Evolutionary conservation across 64 coral and sea anemone genomes (phyloP), one percentile per base, ranked within the genome.

Genomic region (Dendrophyllia cribrosa): DNA sequence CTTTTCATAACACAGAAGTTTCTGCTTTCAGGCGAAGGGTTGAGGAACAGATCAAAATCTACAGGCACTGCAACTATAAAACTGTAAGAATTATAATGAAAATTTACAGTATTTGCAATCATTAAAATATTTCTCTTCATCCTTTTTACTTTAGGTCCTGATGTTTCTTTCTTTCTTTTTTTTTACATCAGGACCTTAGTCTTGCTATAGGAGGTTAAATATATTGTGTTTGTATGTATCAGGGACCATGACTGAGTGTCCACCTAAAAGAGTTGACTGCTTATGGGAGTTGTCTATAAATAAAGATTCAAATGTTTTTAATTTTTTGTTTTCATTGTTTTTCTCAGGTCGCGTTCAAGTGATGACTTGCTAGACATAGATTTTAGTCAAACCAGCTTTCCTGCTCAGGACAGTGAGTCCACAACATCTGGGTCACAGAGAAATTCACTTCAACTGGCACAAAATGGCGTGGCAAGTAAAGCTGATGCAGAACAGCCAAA

Each of bases 331-430:
- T 26, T 63, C 12, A 63, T 9, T 87, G 74, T 56, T 85, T 74
- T 15, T 51, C 2, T 0, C 43, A 92, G 90, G 16, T 92, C 71
- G 50, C 67, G 90, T 64, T 92, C 90, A 59, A 92, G 90, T 77
- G 90, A 92, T 86, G 90, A 92, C 52, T 68, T 92, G 56, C 9
- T 92, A 11, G 90, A 92, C 25, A 92, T 92, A 19, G 77, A 72
- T 68, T 86, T 77, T 48, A 76, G 90, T 13, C 76, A 92, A 56
- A 72, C 64, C 34, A 82, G 59, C 15, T 82, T 82, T 82, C 58
- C 78, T 55, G 56, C 76, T 72, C 75, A 60, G 9, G 70, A 80
- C 20, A 76, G 55, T 77, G 90, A 92, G 22, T 76, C 79, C 17
- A 62, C 60, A 51, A 22, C 68, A 49, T 24, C 6, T 76, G 20